These are phyloP conservation scores for Carlito syrichta DNA, from an alignment of 2,113 vertebrate species.

Conservation along the genomic window DNA sequence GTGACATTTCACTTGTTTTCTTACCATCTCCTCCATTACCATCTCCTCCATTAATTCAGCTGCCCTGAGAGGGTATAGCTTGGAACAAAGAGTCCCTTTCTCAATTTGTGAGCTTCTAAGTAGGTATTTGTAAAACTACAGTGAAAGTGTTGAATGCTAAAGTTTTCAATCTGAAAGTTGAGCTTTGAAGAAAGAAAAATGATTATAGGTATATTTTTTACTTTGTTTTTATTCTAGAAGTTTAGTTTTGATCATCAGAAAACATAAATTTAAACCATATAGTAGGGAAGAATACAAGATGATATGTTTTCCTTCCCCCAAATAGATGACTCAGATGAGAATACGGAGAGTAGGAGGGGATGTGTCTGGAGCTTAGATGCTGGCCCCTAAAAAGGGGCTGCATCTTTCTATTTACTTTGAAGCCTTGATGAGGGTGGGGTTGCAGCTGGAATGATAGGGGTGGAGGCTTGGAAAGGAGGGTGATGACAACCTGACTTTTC, in stretches of 20 bases:
- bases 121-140: background rate
- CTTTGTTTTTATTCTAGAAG: background rate
- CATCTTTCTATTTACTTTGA: background rate
- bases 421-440: background rate
- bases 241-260: background rate
- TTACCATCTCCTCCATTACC: background rate
- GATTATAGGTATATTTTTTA: background rate
- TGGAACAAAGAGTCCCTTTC: background rate
- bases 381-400: background rate
- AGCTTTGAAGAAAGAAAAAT: background rate
- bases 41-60: background rate
- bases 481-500: background rate
- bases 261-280: background rate
- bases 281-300: background rate
- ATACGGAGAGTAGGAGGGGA: background rate
- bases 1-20: background rate
- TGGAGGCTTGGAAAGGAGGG: background rate
- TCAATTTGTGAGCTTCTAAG: background rate
- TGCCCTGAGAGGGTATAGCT: background rate
- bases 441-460: background rate
- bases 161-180: background rate
- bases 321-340: conserved; percentile 25
- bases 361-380: background rate
- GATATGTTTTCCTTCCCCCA: background rate
- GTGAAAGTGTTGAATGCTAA: background rate